Evolutionary conservation across 2,888 invertebrate genomes (phyloP).

Genomic region (Teleiodes luculella): DNA sequence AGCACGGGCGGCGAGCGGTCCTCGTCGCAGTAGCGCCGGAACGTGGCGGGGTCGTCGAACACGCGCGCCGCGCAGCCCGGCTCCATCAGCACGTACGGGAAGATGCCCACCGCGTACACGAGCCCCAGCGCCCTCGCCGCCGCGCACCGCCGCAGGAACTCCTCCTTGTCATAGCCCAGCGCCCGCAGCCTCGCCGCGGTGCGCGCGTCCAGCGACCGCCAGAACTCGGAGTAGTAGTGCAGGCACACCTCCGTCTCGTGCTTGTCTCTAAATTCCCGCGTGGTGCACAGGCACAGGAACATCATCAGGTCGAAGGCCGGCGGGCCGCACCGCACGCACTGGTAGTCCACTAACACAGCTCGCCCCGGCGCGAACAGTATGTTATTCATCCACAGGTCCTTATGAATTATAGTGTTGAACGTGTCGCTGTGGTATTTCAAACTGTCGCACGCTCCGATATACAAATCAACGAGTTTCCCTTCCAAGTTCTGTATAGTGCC

Average conservation of each 20-base stretch:
- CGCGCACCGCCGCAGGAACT: slow-evolving; percentile 38
- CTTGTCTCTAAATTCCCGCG: slow-evolving; percentile 40
- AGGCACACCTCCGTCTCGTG: slow-evolving; percentile 40
- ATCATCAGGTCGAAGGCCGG: slow-evolving; percentile 59
- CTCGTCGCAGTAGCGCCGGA: slow-evolving; percentile 22
- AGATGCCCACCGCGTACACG: slow-evolving; percentile 26
- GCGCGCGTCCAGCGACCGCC: slow-evolving; percentile 31
- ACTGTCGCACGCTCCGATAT: slow-evolving; percentile 42
- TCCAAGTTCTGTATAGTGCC: slow-evolving; percentile 36
- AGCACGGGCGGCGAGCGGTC: slow-evolving; percentile 35
- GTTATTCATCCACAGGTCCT: slow-evolving; percentile 64
- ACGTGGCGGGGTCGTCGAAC: slow-evolving; percentile 35
- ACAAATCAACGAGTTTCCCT: slow-evolving; percentile 33
- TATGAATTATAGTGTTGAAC: slow-evolving; percentile 57
- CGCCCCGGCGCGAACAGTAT: slow-evolving; percentile 53
- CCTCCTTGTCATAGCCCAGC: slow-evolving; percentile 36
- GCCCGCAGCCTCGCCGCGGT: slow-evolving; percentile 37
- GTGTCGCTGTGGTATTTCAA: slow-evolving; percentile 40
- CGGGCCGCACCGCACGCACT: slow-evolving; percentile 55
- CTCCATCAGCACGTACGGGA: slow-evolving; percentile 41
- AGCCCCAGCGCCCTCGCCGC: slow-evolving; percentile 36
- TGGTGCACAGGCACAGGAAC: slow-evolving; percentile 50
- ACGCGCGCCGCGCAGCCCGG: slow-evolving; percentile 28
- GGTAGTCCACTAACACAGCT: slow-evolving; percentile 57
- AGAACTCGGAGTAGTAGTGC: slow-evolving; percentile 44